Conservation (phyloP, 2,888 invertebrate genomes). For the Watsonalla binaria region DNA sequence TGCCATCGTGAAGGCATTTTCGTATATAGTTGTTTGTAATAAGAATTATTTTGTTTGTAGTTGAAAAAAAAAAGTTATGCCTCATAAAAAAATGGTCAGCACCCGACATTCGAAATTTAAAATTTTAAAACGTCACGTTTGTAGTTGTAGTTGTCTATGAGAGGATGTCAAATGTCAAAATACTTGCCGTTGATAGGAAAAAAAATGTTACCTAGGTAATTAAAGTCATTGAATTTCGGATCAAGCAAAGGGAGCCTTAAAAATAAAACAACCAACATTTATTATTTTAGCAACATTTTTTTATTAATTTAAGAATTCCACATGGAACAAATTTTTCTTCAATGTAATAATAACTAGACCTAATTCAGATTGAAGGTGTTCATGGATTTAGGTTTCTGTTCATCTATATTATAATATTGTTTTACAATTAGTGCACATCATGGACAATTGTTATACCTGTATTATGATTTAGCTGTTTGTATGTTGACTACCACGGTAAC, state of each 20-base stretch:
- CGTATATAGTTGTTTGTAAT: no score
- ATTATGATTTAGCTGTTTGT: slow-evolving; percentile 31
- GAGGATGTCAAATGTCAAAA: no score
- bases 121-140: no score
- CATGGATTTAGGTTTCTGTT: slow-evolving; percentile 41
- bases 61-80: no score
- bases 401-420: slow-evolving; percentile 26
- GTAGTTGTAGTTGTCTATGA: no score
- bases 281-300: slow-evolving; percentile 79
- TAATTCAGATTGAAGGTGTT: slow-evolving; percentile 64
- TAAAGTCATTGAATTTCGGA: not conserved
- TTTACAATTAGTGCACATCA: slow-evolving; percentile 53
- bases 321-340: slow-evolving; percentile 73
- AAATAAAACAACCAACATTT: slow-evolving; percentile 48
- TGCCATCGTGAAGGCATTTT: no score
- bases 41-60: no score
- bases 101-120: no score
- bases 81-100: no score
- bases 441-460: slow-evolving; percentile 59
- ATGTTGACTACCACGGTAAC: slow-evolving; percentile 23
- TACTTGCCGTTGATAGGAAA: no score
- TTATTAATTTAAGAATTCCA: slow-evolving; percentile 79
- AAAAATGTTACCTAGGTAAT: no score
- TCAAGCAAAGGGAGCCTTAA: slow-evolving; percentile 4
- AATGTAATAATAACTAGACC: slow-evolving; percentile 66